phyloP scores from a whole-genome alignment of 2,888 invertebrate genomes.

The Heteromyza rotundicornis region DNA sequence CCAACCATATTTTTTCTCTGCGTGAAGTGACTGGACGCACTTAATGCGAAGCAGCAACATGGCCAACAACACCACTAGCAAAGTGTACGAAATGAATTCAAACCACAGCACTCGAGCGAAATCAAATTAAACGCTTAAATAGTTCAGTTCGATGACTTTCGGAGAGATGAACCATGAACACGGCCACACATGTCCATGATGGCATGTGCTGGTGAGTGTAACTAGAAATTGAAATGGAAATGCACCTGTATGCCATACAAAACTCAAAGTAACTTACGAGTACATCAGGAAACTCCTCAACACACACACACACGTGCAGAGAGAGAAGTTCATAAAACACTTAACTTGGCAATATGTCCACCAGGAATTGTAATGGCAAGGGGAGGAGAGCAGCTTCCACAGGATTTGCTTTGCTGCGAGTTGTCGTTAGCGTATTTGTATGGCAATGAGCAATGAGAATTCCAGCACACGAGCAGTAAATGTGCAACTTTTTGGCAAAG shows the following conservation, averaged over 20 bases:
- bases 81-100: constrained; percentile 19
- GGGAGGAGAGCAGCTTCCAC: background rate
- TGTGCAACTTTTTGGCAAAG: constrained; percentile 28
- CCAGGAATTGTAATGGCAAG: constrained; percentile 32
- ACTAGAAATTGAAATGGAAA: background rate
- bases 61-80: too few relatives aligned
- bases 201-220: background rate
- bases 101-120: constrained; percentile 57
- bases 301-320: constrained; percentile 27
- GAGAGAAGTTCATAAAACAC: constrained; percentile 58
- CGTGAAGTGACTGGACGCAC: too few relatives aligned
- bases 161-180: background rate
- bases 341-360: constrained; percentile 49
- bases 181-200: background rate
- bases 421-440: too few relatives aligned
- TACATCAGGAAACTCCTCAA: too few relatives aligned
- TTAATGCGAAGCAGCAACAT: background rate
- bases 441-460: background rate
- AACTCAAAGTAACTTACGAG: too few relatives aligned
- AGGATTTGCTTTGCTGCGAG: too few relatives aligned
- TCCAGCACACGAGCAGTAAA: constrained; percentile 13
- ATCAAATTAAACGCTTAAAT: constrained; percentile 54
- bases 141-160: constrained; percentile 32
- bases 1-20: too few relatives aligned
- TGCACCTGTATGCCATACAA: too few relatives aligned